Evolutionary conservation across 2,113 vertebrate species (phyloP).

Genomic region (Myocastor coypus): DNA sequence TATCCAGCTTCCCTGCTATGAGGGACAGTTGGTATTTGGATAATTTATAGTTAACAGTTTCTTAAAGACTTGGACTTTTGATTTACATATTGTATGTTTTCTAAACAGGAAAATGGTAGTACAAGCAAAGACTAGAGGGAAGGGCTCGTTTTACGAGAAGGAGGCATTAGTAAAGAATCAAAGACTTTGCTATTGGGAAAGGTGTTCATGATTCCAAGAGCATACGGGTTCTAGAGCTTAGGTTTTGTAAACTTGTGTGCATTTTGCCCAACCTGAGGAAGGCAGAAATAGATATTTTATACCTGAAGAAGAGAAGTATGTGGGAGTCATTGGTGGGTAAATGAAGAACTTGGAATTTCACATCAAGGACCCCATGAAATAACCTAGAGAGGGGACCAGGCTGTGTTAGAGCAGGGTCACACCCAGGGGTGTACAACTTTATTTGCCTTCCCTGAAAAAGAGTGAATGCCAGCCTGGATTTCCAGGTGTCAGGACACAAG

Average conservation of each 20-base stretch:
- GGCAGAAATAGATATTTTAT: neutral
- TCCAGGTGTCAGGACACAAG: neutral
- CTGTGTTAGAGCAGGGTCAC: neutral
- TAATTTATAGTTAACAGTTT: neutral
- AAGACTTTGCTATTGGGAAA: neutral
- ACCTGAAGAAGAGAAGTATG: neutral
- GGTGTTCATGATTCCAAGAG: neutral
- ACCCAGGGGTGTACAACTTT: neutral
- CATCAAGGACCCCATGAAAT: neutral
- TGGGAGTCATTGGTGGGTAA: neutral
- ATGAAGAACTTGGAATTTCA: neutral
- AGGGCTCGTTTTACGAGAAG: neutral
- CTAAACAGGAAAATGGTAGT: neutral
- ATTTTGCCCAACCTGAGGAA: neutral
- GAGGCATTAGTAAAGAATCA: neutral
- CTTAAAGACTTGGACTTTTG: conserved; percentile 7
- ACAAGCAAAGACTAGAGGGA: neutral
- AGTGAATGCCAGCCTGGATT: neutral
- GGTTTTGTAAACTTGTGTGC: neutral
- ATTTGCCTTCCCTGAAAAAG: neutral
- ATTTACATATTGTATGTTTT: neutral
- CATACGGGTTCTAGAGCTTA: neutral
- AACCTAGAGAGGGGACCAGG: neutral
- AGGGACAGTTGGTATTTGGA: neutral
- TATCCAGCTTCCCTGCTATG: neutral